Conservation (phyloP, 2,888 invertebrate genomes). For the Diogma glabrata region DNA sequence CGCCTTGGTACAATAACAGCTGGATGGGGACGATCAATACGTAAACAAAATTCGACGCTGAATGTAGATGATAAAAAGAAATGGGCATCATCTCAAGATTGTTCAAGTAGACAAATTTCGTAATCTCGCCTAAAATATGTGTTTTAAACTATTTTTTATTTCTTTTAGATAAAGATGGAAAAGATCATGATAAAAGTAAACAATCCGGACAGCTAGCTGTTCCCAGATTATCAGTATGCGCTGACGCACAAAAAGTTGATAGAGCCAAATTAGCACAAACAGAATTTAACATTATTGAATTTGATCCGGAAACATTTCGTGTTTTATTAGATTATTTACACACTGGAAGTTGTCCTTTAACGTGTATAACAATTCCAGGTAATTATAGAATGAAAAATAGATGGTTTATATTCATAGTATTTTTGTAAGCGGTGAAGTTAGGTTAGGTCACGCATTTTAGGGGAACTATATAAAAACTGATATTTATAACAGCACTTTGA, state of each 20-base stretch:
- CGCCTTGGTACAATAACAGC: slow-evolving; percentile 80
- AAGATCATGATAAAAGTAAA: slow-evolving; percentile 72
- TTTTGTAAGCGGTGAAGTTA: too few species aligned
- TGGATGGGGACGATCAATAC: slow-evolving; percentile 79
- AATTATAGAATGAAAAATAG: slow-evolving; percentile 10
- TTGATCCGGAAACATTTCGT: slow-evolving; percentile 87
- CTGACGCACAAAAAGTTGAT: slow-evolving; percentile 89
- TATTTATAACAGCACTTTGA: too few species aligned
- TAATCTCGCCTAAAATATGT: not conserved
- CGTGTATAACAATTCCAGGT: slow-evolving; percentile 86
- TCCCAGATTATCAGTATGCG: slow-evolving; percentile 81
- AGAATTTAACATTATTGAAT: slow-evolving; percentile 91
- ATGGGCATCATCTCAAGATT: slow-evolving; percentile 86
- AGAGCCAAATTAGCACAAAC: slow-evolving; percentile 84
- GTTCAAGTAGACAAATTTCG: slow-evolving; percentile 57
- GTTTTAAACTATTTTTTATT: slow-evolving; percentile 6
- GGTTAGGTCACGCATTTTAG: too few species aligned
- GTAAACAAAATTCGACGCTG: slow-evolving; percentile 70
- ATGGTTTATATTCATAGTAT: not conserved
- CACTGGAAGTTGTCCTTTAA: slow-evolving; percentile 83
- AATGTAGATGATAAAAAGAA: slow-evolving; percentile 83
- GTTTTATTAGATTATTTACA: slow-evolving; percentile 84
- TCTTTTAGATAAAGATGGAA: slow-evolving; percentile 61
- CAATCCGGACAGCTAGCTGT: slow-evolving; percentile 64
- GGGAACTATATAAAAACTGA: too few species aligned